A percentile compares a stretch with the other conserved stretches of the same genome.
These are phyloP conservation scores for Epicampocera succincta DNA, from an alignment of 2,888 invertebrate species.

Conservation along the genomic window DNA sequence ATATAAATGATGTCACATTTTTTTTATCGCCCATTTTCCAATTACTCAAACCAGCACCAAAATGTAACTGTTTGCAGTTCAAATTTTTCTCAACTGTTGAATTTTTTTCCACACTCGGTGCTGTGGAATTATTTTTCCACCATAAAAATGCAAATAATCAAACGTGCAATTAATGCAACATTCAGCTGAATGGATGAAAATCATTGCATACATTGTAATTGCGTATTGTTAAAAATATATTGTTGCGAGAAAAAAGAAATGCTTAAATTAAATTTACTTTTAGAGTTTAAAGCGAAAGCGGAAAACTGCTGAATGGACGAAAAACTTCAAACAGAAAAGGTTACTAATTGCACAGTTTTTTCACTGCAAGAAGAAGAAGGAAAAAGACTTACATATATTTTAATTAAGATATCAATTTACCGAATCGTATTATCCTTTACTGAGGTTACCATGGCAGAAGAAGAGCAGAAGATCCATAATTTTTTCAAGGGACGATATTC, in stretches of 20 bases:
- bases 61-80: conserved; percentile 1
- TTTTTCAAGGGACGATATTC: no score
- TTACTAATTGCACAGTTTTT: no score
- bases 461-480: no score
- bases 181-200: conserved; percentile 25
- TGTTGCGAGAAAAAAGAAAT: background rate
- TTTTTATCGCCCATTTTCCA: conserved; percentile 58
- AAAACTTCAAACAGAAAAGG: no score
- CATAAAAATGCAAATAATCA: conserved; percentile 57
- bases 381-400: no score
- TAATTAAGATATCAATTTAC: background rate
- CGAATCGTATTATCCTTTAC: no score
- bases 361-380: no score
- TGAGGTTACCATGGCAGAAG: no score
- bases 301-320: no score
- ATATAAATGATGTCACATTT: conserved; percentile 41
- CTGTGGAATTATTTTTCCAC: conserved; percentile 18
- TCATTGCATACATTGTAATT: conserved; percentile 8
- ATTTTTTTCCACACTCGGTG: background rate
- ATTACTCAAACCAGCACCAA: conserved; percentile 51
- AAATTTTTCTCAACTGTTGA: background rate
- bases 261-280: background rate
- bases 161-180: conserved; percentile 45
- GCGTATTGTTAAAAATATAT: background rate
- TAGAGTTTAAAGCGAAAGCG: background rate